phyloP scores from a whole-genome alignment of 2,888 invertebrate species.

The Gastracanthus pulcherrimus region DNA sequence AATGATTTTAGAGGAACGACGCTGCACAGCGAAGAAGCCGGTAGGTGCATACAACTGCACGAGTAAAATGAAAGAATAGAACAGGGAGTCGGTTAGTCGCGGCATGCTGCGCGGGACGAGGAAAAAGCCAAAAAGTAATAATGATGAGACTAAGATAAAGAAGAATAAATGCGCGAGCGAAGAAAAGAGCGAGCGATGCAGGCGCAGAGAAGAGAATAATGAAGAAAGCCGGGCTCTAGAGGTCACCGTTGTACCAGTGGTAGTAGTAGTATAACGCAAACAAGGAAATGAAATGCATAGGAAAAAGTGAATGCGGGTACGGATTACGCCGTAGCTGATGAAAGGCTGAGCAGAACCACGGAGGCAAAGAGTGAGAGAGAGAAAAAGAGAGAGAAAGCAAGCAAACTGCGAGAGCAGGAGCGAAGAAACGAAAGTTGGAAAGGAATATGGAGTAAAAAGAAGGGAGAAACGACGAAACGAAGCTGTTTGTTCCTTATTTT shows the following conservation, averaged over 20 bases:
- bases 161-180: constrained; percentile 35
- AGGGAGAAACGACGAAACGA: constrained; percentile 10
- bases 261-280: not conserved
- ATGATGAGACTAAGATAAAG: constrained; percentile 42
- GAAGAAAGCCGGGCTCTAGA: constrained; percentile 41
- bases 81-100: not conserved
- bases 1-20: no score
- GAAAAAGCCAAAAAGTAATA: constrained; percentile 31
- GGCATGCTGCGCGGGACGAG: no score
- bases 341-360: not conserved
- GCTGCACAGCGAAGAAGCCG: no score
- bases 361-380: not conserved
- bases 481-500: constrained; percentile 45
- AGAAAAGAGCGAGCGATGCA: not conserved
- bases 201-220: constrained; percentile 35
- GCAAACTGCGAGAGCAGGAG: not conserved
- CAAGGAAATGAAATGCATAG: constrained; percentile 51
- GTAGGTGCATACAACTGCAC: no score
- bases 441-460: not conserved
- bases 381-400: not conserved
- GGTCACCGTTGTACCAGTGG: not conserved
- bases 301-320: constrained; percentile 35
- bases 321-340: constrained; percentile 36
- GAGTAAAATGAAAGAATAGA: not conserved
- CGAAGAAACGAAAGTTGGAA: not conserved